Conservation (phyloP, 2,113 vertebrate species). For the Struthio camelus region DNA sequence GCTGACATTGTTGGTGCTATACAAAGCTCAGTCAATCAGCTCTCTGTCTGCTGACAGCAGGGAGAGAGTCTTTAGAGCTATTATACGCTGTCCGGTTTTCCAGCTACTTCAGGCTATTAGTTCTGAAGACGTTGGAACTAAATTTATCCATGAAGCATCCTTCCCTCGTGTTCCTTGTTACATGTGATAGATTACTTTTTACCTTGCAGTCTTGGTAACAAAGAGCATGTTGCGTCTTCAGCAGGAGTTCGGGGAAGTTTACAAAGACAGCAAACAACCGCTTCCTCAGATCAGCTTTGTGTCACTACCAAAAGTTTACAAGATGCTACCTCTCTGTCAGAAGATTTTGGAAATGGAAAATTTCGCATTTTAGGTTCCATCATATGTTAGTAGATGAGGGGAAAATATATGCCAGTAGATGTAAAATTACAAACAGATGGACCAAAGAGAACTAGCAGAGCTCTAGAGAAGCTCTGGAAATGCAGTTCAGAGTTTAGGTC, state of each 20-base stretch:
- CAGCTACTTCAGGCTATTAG: background rate
- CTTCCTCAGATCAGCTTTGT: background rate
- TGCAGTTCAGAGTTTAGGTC: background rate
- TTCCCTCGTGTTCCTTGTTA: background rate
- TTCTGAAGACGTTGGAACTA: background rate
- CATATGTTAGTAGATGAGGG: background rate
- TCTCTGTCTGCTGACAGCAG: background rate
- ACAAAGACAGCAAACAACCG: background rate
- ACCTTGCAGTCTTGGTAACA: background rate
- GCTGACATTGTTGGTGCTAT: background rate
- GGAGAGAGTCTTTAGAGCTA: background rate
- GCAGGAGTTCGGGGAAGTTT: background rate
- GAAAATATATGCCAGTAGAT: background rate
- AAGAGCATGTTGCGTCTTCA: background rate
- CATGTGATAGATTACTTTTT: background rate
- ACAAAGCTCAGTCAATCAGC: background rate
- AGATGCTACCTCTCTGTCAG: background rate
- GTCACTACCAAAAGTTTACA: background rate
- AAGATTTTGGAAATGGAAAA: background rate
- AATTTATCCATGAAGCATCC: background rate
- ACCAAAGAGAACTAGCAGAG: background rate
- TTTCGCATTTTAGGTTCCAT: background rate
- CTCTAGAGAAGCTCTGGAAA: background rate
- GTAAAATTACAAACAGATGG: background rate
- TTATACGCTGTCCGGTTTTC: background rate